Conservation (phyloP, 2,797 vertebrate genomes). For the Glossophaga mutica region DNA sequence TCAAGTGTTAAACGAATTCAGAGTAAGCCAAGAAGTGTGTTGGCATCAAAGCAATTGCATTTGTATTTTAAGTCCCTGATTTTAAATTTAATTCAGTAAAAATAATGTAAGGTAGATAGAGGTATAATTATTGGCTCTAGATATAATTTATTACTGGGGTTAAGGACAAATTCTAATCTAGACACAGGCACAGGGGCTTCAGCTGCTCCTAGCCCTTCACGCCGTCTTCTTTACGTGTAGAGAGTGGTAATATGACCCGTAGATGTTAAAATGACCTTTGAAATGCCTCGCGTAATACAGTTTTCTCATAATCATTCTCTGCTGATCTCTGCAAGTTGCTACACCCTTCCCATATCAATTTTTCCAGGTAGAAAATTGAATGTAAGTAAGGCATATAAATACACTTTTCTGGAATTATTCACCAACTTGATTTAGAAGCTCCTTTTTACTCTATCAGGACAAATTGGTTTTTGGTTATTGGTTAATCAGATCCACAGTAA, state of each 20-base stretch:
- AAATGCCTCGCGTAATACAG: background rate
- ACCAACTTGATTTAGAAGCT: background rate
- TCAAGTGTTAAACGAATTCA: background rate
- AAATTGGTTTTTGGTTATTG: background rate
- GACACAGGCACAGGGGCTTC: background rate
- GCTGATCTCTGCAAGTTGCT: background rate
- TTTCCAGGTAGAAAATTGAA: conserved; percentile 20
- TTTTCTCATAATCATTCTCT: background rate
- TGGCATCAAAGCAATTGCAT: background rate
- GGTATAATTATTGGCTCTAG: background rate
- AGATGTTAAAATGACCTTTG: background rate
- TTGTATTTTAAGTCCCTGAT: background rate
- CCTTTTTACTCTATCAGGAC: background rate
- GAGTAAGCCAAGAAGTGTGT: background rate
- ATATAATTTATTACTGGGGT: background rate
- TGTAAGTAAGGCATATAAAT: background rate
- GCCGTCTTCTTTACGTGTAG: background rate
- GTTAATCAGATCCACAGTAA: background rate
- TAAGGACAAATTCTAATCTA: background rate
- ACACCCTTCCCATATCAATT: background rate
- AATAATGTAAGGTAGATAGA: background rate
- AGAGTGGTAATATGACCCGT: background rate
- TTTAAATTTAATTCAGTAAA: background rate
- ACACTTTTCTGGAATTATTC: background rate
- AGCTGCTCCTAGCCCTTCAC: background rate